Base-by-base conservation (phyloP, 2,888 invertebrate genomes). In the Protophormia terraenovae region DNA sequence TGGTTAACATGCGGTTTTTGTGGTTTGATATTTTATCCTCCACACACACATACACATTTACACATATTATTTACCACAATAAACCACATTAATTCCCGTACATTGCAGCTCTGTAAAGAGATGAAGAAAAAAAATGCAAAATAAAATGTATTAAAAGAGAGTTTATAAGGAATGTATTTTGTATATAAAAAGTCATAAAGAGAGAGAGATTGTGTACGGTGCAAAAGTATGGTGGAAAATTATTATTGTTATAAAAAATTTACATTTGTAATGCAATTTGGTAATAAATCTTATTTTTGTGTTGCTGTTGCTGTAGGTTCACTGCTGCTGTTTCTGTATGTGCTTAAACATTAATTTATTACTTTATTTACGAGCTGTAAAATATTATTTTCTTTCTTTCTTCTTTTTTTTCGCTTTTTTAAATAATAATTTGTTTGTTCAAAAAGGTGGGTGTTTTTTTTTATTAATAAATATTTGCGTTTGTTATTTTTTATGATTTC, bases 1-100 rank as follows among this genome's bases (percentile, higher is more conserved):
- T 83, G 86, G 83, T 87, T 88, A 88, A 89, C 88, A 87, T 88
- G 88, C 87, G 88, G 89, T 89, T 89, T 85, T 87, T 87, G 86
- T 86, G 90, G 88, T 89, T 84, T 77, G 76, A 53, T 72, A 81
- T 84, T 81, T 81, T 81, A 81, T 69, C 77, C 81, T 78, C 60
- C 47, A n/a, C 16, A 24, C 29, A 66, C 14, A 69, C 69, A 66
- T n/a, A 50, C 67, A 50, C 22, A 10, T 22, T 19, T 22, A 73
- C 73, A 55, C 32, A 35, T 72, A 58, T 60, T 75, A 45, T 73
- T 75, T 41, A 35, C 82, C 76, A 82, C 82, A 69, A 79, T 55
- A 71, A 79, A 64, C 64, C 64, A 72, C 72, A 72, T 79, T 53
- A 72, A 64, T 45, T 55, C 8, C 7, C 22, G 73, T 60, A 32